phyloP scores from a whole-genome alignment of 2,888 invertebrate species.

The Hecatera dysodea region DNA sequence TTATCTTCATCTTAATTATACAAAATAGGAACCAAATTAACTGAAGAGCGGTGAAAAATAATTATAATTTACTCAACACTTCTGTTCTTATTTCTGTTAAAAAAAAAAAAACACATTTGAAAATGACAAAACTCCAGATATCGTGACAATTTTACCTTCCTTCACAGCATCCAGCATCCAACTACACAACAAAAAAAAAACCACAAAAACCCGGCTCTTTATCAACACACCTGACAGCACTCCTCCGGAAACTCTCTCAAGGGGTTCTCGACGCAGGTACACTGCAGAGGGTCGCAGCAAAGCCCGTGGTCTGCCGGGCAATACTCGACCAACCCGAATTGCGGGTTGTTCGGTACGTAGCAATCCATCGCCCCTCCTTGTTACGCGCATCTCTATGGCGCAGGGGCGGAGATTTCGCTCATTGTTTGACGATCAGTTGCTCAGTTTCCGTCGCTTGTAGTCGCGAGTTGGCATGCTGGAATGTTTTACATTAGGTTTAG shows the following conservation, averaged over 20 bases:
- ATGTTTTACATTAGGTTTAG: conserved; percentile 38
- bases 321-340: conserved; percentile 90
- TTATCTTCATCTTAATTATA: no score
- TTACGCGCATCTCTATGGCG: conserved; percentile 81
- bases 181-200: not conserved
- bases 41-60: no score
- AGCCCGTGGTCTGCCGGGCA: conserved; percentile 78
- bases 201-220: conserved; percentile 1
- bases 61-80: no score
- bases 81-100: no score
- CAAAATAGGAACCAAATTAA: no score
- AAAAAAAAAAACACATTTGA: not conserved
- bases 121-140: no score
- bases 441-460: conserved; percentile 80
- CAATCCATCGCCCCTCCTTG: conserved; percentile 90
- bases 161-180: conserved; percentile 5
- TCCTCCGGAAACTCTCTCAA: conserved; percentile 81
- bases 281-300: conserved; percentile 87
- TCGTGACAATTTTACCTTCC: conserved; percentile 7
- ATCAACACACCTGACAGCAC: conserved; percentile 81
- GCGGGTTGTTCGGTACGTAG: conserved; percentile 93
- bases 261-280: conserved; percentile 83
- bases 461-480: conserved; percentile 81
- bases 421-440: conserved; percentile 52
- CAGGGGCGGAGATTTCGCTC: conserved; percentile 79